Evolutionary conservation across 1,140 invertebrate species (phyloP).

Genomic region (Diorhabda elongata): DNA sequence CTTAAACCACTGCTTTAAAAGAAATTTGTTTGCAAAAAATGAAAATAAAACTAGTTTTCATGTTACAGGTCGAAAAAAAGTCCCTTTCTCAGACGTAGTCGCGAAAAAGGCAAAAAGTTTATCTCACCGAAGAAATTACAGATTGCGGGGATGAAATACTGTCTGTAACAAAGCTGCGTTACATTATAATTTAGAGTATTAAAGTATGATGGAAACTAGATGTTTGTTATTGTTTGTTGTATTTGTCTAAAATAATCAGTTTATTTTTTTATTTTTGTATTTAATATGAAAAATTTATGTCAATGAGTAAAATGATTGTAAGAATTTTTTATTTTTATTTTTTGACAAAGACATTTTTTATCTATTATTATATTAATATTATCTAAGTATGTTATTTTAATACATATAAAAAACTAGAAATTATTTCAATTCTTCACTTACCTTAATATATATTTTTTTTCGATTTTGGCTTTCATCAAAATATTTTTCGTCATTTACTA

Average conservation of each 20-base stretch:
- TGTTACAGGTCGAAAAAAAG: slow-evolving; percentile 13
- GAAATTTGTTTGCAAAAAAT: not conserved
- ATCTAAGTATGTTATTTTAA: too few relatives aligned
- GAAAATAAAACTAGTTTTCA: slow-evolving; percentile 4
- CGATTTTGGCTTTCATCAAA: too few relatives aligned
- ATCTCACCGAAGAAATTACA: slow-evolving; percentile 25
- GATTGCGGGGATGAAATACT: slow-evolving; percentile 24
- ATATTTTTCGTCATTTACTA: too few relatives aligned
- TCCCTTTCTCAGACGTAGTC: slow-evolving; percentile 3
- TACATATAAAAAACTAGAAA: too few relatives aligned
- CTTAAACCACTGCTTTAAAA: not conserved
- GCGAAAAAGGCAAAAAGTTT: slow-evolving; percentile 24
- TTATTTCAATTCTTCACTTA: too few relatives aligned
- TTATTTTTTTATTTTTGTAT: not conserved
- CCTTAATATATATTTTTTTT: too few relatives aligned
- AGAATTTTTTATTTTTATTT: not conserved
- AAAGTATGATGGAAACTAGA: not conserved
- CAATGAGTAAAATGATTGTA: not conserved
- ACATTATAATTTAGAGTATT: not conserved
- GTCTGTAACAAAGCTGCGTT: not conserved
- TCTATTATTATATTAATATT: too few relatives aligned
- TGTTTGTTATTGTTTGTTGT: not conserved
- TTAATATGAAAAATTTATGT: too few relatives aligned
- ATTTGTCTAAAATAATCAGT: not conserved
- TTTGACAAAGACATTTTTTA: too few relatives aligned